These are phyloP conservation scores for Loris lydekkerianus DNA, from an alignment of 2,797 vertebrate species.

Conservation along the genomic window DNA sequence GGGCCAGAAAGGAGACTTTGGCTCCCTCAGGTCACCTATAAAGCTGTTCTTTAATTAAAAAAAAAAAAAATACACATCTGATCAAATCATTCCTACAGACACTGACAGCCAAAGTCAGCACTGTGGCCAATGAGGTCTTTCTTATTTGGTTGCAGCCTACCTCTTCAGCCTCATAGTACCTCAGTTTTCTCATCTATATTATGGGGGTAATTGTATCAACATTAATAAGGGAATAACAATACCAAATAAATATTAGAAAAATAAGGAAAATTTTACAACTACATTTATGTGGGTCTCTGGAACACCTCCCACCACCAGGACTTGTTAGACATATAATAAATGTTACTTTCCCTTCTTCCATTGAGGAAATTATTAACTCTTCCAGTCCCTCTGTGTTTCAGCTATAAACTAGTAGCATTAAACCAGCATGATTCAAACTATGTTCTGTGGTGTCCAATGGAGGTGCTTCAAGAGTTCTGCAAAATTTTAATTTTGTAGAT, in stretches of 20 bases:
- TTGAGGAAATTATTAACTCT: neutral
- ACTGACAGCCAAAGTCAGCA: neutral
- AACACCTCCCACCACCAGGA: neutral
- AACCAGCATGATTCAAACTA: neutral
- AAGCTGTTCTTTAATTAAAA: slow-evolving; percentile 57
- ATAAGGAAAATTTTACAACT: neutral
- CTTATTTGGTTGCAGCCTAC: neutral
- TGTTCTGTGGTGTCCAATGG: neutral
- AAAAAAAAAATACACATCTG: neutral
- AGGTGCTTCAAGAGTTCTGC: neutral
- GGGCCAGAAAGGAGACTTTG: neutral
- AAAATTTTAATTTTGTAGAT: neutral
- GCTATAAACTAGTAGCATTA: neutral
- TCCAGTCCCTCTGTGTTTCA: neutral
- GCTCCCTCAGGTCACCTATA: slow-evolving; percentile 64
- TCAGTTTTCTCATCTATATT: neutral
- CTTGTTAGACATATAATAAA: neutral
- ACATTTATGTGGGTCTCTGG: neutral
- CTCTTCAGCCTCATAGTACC: neutral
- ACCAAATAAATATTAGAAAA: neutral
- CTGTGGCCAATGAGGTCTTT: neutral
- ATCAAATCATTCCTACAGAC: neutral
- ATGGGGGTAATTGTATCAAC: neutral
- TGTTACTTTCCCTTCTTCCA: neutral
- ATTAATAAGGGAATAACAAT: neutral